Evolutionary conservation across 2,888 invertebrate genomes (phyloP), one percentile per base, ranked within the genome.

Genomic region (Venusia cambrica): DNA sequence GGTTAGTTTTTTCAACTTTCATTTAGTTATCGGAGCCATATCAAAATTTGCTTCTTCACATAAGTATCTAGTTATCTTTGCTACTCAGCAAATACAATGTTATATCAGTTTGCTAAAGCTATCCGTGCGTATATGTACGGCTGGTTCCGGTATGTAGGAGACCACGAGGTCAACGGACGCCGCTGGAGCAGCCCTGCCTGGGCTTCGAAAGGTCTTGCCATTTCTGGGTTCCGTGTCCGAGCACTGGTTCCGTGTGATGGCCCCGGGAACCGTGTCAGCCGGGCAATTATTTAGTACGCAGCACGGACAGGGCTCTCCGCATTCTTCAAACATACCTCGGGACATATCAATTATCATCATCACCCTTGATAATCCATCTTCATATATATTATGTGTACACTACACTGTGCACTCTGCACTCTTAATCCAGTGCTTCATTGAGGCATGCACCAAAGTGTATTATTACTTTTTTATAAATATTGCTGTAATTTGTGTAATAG

Each of bases 231-330:
- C 33, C 18, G 44, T n/a, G n/a, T n/a, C n/a, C n/a, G n/a, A n/a
- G 38, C 46, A 67, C 71, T 51, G 65, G 74, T 71, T 71, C 60
- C 63, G 61, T 43, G 55, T 67, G 65, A 65, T 68, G 65, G 54
- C 47, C 48, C 40, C 38, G 50, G 56, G 58, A 57, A 58, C 60
- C 58, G 59, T 61, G 68, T 60, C 65, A 62, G 47, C 48, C 51
- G 44, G 46, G 50, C 56, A 47, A 57, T 46, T 54, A 61, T 53
- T 55, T 48, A 58, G 53, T 40, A 26, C 54, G 27, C 42, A 27
- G 35, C 32, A 5, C 35, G 14, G 27, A 27, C 18, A 9, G 20
- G 7, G 34, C 21, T 12, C 19, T 34, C 29, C 38, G 20, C 38
- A 31, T 31, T 31, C 35, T 13, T 26, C n/a, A 2, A 9, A 12